Base-by-base conservation (phyloP, 35 echinoderm and acorn worm genomes). In the Heliocidaris erythrogramma region DNA sequence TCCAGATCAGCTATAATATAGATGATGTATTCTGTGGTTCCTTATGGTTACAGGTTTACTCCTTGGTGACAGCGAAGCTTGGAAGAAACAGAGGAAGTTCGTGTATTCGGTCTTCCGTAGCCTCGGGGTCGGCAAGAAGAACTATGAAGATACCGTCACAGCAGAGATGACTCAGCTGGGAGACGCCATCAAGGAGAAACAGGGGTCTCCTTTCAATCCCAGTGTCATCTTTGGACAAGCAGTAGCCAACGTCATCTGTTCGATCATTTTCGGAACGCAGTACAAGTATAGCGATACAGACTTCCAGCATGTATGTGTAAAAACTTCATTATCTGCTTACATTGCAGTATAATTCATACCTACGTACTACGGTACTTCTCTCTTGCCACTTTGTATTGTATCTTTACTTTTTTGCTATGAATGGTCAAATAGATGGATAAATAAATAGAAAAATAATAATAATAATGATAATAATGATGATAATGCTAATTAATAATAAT, bases 61-160 rank as follows among this genome's bases (percentile, higher is more conserved):
- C 35, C 85, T 94, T 4, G 86, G 93, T 18, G 91, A 69, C 65
- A 95, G 95, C 13, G 91, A 88, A 60, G 94, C 85, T 27, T 97
- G 96, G 96, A 96, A 96, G 32, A 86, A 32, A 48, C 93, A 96
- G 32, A 94, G 96, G 56, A 94, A 94, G 29, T 94, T 96, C 47
- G 94, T 96, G 32, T 24, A 88, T 24, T 84, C 88, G 13, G 86
- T 93, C 56, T 90, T 97, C 16, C 94, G 96, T 71, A 56, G 93
- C 30, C 95, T 97, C 59, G 96, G 96, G 16, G 78, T 97, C 12
- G 95, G 95, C 32, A 95, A 95, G 47, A 85, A 42, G 21, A 94
- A 48, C 48, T 94, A 94, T 17, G 95, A 97, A 93, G 95, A 96
- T 47, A 65, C 47, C 17, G 78, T 97, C 30, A 48, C 59, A 14